Evolutionary conservation across 53 echinoderm and acorn worm species (phyloP), one percentile per base, ranked within the genome.

Genomic region (Mesocentrotus franciscanus): DNA sequence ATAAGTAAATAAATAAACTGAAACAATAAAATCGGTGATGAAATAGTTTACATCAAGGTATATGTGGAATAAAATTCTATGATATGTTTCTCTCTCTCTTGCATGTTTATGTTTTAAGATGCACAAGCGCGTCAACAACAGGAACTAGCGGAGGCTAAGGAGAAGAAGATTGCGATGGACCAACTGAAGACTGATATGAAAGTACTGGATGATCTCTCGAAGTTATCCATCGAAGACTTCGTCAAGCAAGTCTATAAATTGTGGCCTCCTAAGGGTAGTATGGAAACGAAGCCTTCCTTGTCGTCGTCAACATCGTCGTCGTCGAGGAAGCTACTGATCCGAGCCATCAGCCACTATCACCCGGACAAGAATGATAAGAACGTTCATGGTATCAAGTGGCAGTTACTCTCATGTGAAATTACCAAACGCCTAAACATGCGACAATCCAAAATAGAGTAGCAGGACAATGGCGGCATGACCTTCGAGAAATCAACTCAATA

Each of bases 301-400:
- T 15, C 81, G 36, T 85, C 56, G 26, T 26, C 85, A 55, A 0
- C 79, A 12, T 85, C 85, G 56, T 1, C 22, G 15, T 22, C 49
- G 55, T 20, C 33, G 7, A 95, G 90, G 95, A 95, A 95, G 72
- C 10, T 72, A 14, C 20, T 95, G 76, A 60, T 91, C 10, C 64
- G 72, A 20, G 91, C 78, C 60, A 95, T 95, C 81, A 42, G 62
- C 12, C 81, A 95, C 8, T 95, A 95, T 62, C 95, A 95, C 56
- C 95, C 95, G 0, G 95, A 95, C 62, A 90, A 91, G 78, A 83
- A 79, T 22, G 76, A 90, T 30, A 91, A 91, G 85, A 60, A 92
- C 30, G 39, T 61, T 4, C 62, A 91, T 78, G 95, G 95, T 10
- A 95, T 27, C 14, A 92, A 71, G 62, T 95, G 95, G 95, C 36